Evolutionary conservation across 2,797 vertebrate species (phyloP).

Genomic region (Amazona ochrocephala): DNA sequence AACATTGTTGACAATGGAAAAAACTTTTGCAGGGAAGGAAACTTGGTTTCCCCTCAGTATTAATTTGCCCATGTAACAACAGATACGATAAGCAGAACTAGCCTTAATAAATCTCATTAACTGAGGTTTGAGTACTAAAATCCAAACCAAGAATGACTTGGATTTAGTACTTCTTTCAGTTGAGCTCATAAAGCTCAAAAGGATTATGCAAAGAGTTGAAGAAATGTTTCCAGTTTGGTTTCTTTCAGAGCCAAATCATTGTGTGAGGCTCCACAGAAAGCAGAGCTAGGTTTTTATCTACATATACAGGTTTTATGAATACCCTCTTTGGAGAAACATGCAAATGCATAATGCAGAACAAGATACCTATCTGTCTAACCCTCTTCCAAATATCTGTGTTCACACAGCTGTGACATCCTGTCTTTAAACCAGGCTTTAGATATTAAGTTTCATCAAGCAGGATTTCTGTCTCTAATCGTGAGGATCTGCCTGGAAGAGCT

Average conservation of each 20-base stretch:
- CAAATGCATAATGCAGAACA: background rate
- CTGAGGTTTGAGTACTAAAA: background rate
- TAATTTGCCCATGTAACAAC: background rate
- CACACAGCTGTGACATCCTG: background rate
- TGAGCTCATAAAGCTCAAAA: background rate
- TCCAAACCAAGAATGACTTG: background rate
- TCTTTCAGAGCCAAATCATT: background rate
- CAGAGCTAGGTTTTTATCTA: background rate
- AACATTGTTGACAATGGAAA: background rate
- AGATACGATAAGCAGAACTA: background rate
- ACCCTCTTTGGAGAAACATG: background rate
- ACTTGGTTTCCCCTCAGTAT: background rate
- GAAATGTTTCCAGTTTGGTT: background rate
- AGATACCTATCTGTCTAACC: background rate
- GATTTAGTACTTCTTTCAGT: background rate
- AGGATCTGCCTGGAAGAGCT: background rate
- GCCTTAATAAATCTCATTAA: background rate
- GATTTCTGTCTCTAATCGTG: background rate
- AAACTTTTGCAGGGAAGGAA: background rate
- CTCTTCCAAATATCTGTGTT: background rate
- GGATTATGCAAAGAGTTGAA: background rate
- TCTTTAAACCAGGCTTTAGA: background rate
- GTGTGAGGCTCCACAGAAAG: background rate
- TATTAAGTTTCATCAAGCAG: background rate
- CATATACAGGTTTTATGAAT: background rate